These are phyloP conservation scores for Alces alces DNA, from an alignment of 2,113 vertebrate species.

Conservation along the genomic window DNA sequence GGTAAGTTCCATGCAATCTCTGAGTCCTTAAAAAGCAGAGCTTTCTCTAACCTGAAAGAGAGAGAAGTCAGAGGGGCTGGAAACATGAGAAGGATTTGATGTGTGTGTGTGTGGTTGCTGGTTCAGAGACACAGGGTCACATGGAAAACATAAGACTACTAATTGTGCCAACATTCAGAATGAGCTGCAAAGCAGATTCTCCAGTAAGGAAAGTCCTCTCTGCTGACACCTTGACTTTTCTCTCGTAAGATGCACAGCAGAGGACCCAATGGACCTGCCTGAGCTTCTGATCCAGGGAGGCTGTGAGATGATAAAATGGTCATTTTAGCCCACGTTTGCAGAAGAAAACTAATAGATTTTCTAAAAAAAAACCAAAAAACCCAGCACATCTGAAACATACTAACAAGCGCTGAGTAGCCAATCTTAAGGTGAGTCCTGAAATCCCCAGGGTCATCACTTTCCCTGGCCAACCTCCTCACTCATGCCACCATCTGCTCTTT, in stretches of 20 bases:
- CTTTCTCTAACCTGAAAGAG: neutral
- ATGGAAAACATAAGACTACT: neutral
- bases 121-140: neutral
- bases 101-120: neutral
- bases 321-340: neutral
- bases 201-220: neutral
- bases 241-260: accelerated
- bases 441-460: accelerated
- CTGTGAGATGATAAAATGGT: accelerated
- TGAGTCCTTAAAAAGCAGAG: neutral
- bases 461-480: accelerated
- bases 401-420: accelerated
- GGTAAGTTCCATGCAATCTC: accelerated
- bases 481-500: neutral
- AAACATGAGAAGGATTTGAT: neutral
- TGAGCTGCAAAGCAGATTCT: neutral
- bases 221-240: neutral
- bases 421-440: accelerated
- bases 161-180: no score
- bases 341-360: neutral
- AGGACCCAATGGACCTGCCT: neutral
- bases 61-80: neutral
- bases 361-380: neutral
- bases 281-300: accelerated
- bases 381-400: no score